Conservation (phyloP, 2,888 invertebrate genomes). For the Ichneumoninae sp. region DNA sequence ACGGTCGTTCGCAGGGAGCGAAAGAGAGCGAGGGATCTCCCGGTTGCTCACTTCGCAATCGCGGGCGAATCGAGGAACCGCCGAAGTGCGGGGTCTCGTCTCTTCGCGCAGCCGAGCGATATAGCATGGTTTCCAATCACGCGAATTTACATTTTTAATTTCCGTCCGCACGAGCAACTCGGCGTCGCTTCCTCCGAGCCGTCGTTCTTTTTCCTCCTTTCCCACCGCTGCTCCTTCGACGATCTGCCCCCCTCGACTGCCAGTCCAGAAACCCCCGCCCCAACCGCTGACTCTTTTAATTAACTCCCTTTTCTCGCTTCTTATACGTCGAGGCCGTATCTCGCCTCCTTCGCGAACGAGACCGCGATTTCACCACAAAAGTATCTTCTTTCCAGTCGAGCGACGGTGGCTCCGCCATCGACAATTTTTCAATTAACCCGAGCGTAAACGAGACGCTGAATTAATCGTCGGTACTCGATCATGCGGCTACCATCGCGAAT, state of each 20-base stretch:
- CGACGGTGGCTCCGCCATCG: conserved; percentile 67
- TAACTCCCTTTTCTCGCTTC: conserved; percentile 79
- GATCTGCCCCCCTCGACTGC: conserved; percentile 44
- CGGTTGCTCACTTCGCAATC: conserved; percentile 53
- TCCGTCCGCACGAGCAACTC: conserved; percentile 71
- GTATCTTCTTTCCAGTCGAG: conserved; percentile 36
- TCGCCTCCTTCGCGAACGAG: conserved; percentile 40
- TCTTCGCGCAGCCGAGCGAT: conserved; percentile 29
- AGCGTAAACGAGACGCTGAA: conserved; percentile 77
- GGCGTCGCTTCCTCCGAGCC: conserved; percentile 27
- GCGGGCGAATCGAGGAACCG: conserved; percentile 1
- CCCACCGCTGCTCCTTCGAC: conserved; percentile 40
- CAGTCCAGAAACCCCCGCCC: conserved; percentile 43
- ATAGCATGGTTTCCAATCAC: conserved; percentile 75
- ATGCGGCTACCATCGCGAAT: conserved; percentile 18
- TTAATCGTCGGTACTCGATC: conserved; percentile 73
- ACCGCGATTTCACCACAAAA: conserved; percentile 51
- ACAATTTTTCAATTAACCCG: conserved; percentile 78
- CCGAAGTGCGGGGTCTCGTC: conserved; percentile 18
- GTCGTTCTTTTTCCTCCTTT: conserved; percentile 55
- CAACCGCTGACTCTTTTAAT: conserved; percentile 74
- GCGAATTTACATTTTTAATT: conserved; percentile 81
- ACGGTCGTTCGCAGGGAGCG: conserved; percentile 45
- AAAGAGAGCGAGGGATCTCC: conserved; percentile 20
- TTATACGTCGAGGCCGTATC: conserved; percentile 74